A percentile compares a stretch with the other conserved stretches of the same genome.
phyloP scores from a whole-genome alignment of 2,888 invertebrate genomes.

The Xanthorhoe spadicearia region DNA sequence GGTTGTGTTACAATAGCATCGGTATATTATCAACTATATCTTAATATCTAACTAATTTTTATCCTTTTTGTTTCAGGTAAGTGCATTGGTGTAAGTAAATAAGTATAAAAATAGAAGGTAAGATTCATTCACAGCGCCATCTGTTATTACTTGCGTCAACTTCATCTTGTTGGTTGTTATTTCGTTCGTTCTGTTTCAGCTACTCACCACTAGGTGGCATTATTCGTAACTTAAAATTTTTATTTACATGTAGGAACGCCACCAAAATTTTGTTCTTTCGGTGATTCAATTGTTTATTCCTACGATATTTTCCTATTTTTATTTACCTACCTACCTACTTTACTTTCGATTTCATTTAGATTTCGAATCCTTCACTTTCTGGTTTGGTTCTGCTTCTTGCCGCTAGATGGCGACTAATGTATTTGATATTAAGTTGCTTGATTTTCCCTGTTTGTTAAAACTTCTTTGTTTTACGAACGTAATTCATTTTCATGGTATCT shows the following conservation, averaged over 20 bases:
- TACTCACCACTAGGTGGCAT: constrained; percentile 33
- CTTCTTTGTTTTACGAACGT: background rate
- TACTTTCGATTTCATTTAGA: too few species aligned
- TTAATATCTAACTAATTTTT: too few species aligned
- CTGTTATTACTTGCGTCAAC: constrained; percentile 42
- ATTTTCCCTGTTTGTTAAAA: constrained; percentile 11
- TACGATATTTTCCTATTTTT: background rate
- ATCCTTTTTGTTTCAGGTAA: constrained; percentile 52
- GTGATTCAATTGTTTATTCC: too few species aligned
- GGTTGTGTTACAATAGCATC: too few species aligned
- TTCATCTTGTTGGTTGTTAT: background rate
- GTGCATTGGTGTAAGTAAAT: constrained; percentile 27
- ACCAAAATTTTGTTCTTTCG: too few species aligned
- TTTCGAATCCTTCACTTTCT: too few species aligned
- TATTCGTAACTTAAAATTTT: background rate
- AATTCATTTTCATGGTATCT: constrained; percentile 2
- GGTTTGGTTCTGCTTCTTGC: constrained; percentile 10
- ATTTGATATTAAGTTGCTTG: background rate
- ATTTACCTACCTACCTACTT: too few species aligned
- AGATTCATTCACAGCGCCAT: constrained; percentile 55
- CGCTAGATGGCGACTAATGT: constrained; percentile 19
- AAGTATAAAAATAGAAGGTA: constrained; percentile 9
- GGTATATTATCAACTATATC: too few species aligned
- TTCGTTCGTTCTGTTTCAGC: constrained; percentile 5
- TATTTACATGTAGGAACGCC: too few species aligned